These are phyloP conservation scores for Spatulosminthurus flaviceps DNA, from an alignment of 2,888 invertebrate species.

Conservation along the genomic window DNA sequence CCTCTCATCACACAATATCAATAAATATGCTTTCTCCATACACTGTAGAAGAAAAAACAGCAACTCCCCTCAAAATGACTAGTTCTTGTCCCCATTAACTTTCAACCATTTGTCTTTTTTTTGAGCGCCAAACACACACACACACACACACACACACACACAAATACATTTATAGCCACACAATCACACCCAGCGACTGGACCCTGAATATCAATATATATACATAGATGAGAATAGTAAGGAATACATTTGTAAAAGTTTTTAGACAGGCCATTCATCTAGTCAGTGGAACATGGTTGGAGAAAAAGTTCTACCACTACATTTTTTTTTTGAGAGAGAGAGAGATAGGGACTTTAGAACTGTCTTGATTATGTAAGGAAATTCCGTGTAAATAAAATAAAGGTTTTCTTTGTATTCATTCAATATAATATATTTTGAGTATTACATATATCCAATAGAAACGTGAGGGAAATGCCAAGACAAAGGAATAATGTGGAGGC, in stretches of 20 bases:
- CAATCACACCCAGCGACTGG: background rate
- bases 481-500: too few relatives aligned
- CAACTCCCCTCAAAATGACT: background rate
- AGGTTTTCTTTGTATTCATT: background rate
- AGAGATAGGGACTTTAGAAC: background rate
- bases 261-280: background rate
- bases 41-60: background rate
- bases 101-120: background rate
- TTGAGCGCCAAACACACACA: too few relatives aligned
- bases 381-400: background rate
- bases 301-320: background rate
- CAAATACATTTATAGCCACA: too few relatives aligned
- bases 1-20: background rate
- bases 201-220: background rate
- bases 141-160: too few relatives aligned
- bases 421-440: too few relatives aligned
- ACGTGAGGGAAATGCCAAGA: too few relatives aligned
- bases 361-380: background rate
- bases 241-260: conserved; percentile 3
- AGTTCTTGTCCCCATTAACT: background rate
- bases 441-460: too few relatives aligned
- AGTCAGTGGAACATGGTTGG: background rate
- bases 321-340: too few relatives aligned
- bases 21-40: background rate
- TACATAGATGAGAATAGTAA: background rate